A percentile compares a stretch with the other conserved stretches of the same genome.
Evolutionary conservation across 2,797 vertebrate genomes (phyloP).

Genomic region (Chelonia mydas): DNA sequence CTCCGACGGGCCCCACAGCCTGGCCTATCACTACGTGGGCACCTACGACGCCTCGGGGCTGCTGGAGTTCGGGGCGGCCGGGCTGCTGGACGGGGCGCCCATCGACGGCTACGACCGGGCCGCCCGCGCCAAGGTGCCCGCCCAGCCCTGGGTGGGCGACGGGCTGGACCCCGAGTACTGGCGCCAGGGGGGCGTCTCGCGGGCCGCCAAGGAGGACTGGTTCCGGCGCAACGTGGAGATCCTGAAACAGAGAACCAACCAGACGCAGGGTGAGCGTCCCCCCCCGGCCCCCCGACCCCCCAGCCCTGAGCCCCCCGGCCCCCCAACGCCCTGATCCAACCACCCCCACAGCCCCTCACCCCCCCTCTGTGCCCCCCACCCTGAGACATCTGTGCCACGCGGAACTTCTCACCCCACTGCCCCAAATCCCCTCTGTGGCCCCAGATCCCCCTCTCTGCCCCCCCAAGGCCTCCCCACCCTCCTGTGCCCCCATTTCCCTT

Average conservation of each 20-base stretch:
- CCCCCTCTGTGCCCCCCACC: no score
- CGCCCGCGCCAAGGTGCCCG: not conserved
- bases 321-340: not conserved
- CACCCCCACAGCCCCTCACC: no score
- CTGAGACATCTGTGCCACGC: no score
- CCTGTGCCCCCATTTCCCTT: no score
- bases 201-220: not conserved
- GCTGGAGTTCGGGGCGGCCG: not conserved
- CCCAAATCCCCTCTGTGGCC: no score
- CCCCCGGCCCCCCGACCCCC: not conserved
- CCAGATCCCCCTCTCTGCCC: no score
- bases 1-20: not conserved
- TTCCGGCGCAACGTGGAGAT: not conserved
- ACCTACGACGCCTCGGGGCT: not conserved
- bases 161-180: not conserved
- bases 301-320: not conserved
- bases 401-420: no score
- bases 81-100: not conserved
- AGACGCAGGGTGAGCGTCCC: not conserved
- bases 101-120: not conserved
- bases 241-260: not conserved
- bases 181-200: not conserved
- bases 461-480: no score
- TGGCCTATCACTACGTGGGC: not conserved
- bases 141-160: not conserved